Percentiles rank a stretch among this genome's conserved stretches.
phyloP scores from a whole-genome alignment of 2,888 invertebrate species.

The Apotomis betuletana region DNA sequence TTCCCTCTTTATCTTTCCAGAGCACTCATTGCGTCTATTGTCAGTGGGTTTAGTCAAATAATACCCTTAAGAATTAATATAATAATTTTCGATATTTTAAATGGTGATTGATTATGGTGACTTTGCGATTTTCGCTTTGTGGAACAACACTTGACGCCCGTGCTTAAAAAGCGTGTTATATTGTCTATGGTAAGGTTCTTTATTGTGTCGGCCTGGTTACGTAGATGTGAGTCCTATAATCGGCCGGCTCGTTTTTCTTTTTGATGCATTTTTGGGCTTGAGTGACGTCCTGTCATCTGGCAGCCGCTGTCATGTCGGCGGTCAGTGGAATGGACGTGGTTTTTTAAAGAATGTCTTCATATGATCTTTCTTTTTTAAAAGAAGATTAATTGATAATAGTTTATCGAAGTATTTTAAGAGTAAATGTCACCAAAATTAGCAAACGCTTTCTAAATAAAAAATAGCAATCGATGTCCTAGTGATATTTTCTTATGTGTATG shows the following conservation, averaged over 20 bases:
- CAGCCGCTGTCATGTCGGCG: conserved; percentile 47
- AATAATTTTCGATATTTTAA: conserved; percentile 77
- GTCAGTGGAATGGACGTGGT: conserved; percentile 43
- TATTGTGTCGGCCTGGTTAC: conserved; percentile 40
- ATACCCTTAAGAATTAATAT: conserved; percentile 78
- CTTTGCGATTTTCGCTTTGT: conserved; percentile 61
- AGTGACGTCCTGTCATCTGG: conserved; percentile 49
- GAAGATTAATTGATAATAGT: background rate
- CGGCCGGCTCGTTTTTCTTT: conserved; percentile 35
- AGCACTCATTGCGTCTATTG: conserved; percentile 73
- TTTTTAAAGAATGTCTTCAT: conserved; percentile 45
- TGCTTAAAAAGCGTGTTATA: conserved; percentile 50
- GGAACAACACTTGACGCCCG: conserved; percentile 53
- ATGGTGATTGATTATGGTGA: conserved; percentile 82
- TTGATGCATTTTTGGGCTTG: conserved; percentile 34
- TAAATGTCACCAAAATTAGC: too few relatives aligned
- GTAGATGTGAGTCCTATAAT: conserved; percentile 27
- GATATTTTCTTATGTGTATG: too few relatives aligned
- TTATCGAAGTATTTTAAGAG: background rate
- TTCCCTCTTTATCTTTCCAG: conserved; percentile 62
- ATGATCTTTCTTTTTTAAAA: conserved; percentile 32
- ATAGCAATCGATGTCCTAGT: too few relatives aligned
- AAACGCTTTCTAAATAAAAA: background rate
- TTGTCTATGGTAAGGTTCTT: conserved; percentile 53
- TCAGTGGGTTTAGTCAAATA: conserved; percentile 78